Evolutionary conservation across 2,113 vertebrate species (phyloP).

Genomic region (Cyanoliseus patagonus): DNA sequence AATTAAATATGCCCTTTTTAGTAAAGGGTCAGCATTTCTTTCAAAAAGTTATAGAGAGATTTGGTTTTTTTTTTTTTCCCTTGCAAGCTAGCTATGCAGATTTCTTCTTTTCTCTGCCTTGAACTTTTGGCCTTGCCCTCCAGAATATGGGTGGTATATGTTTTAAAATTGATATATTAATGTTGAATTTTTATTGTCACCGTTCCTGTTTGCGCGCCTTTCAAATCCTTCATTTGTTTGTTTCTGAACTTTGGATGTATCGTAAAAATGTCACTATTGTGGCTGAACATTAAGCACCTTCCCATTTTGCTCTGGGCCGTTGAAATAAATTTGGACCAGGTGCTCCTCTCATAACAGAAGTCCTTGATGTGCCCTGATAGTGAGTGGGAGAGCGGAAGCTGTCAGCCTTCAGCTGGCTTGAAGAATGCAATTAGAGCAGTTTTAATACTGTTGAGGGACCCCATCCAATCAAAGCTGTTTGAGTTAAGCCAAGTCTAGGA

Average conservation of each 20-base stretch:
- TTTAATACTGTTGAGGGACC: slow-evolving; percentile 79
- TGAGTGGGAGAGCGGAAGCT: slow-evolving; percentile 79
- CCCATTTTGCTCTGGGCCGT: slow-evolving; percentile 83
- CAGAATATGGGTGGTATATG: slow-evolving; percentile 81
- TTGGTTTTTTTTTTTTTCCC: neutral
- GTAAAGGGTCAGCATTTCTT: slow-evolving; percentile 9
- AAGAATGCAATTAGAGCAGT: slow-evolving; percentile 83
- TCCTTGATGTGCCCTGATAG: slow-evolving; percentile 89
- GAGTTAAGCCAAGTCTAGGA: slow-evolving; percentile 69
- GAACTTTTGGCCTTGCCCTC: slow-evolving; percentile 77
- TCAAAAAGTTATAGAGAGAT: neutral
- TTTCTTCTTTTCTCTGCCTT: slow-evolving; percentile 41
- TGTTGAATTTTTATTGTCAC: slow-evolving; percentile 86
- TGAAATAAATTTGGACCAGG: slow-evolving; percentile 89
- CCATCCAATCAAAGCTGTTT: slow-evolving; percentile 72
- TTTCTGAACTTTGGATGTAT: slow-evolving; percentile 82
- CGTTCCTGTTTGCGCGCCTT: slow-evolving; percentile 79
- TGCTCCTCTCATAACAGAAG: slow-evolving; percentile 79
- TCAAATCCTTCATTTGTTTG: slow-evolving; percentile 85
- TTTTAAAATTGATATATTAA: slow-evolving; percentile 83
- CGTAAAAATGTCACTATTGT: slow-evolving; percentile 98
- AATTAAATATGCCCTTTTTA: neutral
- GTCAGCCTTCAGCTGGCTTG: slow-evolving; percentile 80
- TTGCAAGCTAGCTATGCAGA: neutral
- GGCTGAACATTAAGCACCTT: slow-evolving; percentile 91